Evolutionary conservation across 2,888 invertebrate genomes (phyloP), one percentile per base, ranked within the genome.

Genomic region (Pheosia gnoma): DNA sequence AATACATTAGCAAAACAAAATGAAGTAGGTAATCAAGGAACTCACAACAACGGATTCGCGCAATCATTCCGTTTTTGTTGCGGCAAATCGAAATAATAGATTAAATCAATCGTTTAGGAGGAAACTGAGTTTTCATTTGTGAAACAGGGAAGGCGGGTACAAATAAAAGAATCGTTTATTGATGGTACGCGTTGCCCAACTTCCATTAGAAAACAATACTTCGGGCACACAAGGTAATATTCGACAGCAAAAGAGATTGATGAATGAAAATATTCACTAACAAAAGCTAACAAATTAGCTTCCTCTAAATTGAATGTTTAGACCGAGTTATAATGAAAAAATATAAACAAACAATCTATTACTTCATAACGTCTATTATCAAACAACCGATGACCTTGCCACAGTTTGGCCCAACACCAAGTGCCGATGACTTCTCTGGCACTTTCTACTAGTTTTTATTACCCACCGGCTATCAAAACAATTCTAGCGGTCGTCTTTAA

Each of bases 341-440:
- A 85, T 75, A 87, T 87, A 91, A 90, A 91, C 89, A 92, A 91
- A 90, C 88, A 82, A 80, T 80, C 77, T 75, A 83, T 90, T 90
- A 90, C 85, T 84, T 88, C 86, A 87, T 83, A 82, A 85, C 82
- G 80, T 78, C 85, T 87, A 87, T 90, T 91, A 90, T 89, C 88
- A 87, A 88, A 88, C 83, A 84, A 82, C 79, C 82, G 76, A 81
- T 83, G 91, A 92, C 92, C 93, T 93, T 93, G 92, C 84, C 86
- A 83, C 90, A 85, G 83, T 84, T 91, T 90, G 92, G 88, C 89
- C 84, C 85, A 82, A 74, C 81, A 87, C 86, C 90, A 87, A 91
- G 84, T 88, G 90, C 85, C 90, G 89, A 88, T 91, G 90, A 92
- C 90, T 88, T 79, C 89, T 84, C 85, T 80, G 84, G 81, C 85